A percentile compares a stretch with the other conserved stretches of the same genome.
Evolutionary conservation across 2,797 vertebrate genomes (phyloP).

Genomic region (Jordanella pulchra): DNA sequence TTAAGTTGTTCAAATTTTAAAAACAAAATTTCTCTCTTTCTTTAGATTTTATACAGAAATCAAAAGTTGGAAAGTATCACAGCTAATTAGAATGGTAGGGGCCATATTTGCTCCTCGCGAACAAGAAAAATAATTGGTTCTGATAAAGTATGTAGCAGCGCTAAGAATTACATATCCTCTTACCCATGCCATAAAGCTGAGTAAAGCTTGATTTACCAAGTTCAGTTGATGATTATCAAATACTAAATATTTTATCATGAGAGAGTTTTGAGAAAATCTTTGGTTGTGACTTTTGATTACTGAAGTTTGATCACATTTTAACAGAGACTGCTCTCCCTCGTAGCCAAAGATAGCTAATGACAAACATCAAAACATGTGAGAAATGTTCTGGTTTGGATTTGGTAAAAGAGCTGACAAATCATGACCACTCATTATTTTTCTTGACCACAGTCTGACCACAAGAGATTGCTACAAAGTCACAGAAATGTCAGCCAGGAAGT

Average conservation of each 20-base stretch:
- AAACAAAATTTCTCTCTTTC: background rate
- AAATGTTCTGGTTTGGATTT: background rate
- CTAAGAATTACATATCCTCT: no score
- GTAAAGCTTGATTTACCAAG: background rate
- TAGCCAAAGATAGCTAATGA: background rate
- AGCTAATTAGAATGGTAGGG: background rate
- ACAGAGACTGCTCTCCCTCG: background rate
- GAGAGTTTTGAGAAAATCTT: background rate
- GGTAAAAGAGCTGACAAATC: no score
- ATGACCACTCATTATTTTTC: no score
- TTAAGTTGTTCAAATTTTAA: slow-evolving; percentile 6
- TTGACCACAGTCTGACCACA: no score
- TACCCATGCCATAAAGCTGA: background rate
- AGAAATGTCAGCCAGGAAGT: no score
- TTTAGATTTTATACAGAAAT: background rate
- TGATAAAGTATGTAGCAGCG: no score
- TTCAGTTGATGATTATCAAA: background rate
- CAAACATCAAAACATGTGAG: background rate
- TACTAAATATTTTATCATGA: background rate
- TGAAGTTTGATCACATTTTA: background rate
- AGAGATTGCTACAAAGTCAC: no score
- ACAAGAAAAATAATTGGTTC: no score
- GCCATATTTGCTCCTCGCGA: background rate
- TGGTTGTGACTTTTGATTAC: background rate
- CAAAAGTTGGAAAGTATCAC: background rate